phyloP scores from a whole-genome alignment of 2,797 vertebrate genomes.

The Epinephelus awoara region DNA sequence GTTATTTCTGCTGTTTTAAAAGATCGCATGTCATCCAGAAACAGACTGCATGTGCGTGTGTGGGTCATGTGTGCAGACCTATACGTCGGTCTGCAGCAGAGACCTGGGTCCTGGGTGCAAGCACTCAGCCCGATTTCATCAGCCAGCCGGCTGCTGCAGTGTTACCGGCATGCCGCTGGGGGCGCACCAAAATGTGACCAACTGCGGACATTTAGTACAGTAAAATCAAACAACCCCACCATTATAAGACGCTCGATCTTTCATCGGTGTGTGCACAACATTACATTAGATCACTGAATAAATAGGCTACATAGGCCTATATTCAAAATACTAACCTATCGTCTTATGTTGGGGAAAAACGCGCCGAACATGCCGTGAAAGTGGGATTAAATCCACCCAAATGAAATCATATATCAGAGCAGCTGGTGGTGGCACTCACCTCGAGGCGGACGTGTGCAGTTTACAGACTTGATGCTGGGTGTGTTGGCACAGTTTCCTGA shows the following conservation, averaged over 20 bases:
- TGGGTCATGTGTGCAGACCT: background rate
- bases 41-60: background rate
- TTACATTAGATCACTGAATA: rapidly evolving
- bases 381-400: background rate
- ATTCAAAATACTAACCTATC: rapidly evolving
- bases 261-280: rapidly evolving
- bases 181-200: conserved; percentile 48
- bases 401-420: background rate
- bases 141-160: conserved; percentile 69
- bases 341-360: background rate
- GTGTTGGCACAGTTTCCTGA: conserved; percentile 84
- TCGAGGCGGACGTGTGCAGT: conserved; percentile 85
- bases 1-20: background rate
- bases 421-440: conserved; percentile 78
- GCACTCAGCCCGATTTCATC: conserved; percentile 80
- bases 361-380: conserved; percentile 5
- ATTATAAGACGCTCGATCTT: background rate
- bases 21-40: background rate
- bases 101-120: conserved; percentile 68
- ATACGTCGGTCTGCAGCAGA: conserved; percentile 42
- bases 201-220: conserved; percentile 41
- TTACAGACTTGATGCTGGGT: conserved; percentile 79
- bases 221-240: background rate
- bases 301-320: too few species aligned
- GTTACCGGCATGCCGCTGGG: conserved; percentile 71